These are phyloP conservation scores for Antigone vipio DNA, from an alignment of 2,113 vertebrate genomes.

Conservation along the genomic window DNA sequence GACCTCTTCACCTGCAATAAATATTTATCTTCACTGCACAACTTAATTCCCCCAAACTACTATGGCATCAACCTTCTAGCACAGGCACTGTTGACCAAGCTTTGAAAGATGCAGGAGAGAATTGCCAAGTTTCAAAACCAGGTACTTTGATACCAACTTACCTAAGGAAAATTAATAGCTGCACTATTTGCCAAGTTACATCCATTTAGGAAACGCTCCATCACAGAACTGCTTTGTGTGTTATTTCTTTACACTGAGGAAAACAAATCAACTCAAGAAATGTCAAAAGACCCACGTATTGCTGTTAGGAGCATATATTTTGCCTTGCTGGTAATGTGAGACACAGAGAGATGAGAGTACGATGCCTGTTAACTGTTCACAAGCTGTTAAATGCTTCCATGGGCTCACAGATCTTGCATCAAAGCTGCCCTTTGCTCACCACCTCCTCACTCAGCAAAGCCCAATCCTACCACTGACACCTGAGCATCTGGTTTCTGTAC, in stretches of 20 bases:
- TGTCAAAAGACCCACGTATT: background rate
- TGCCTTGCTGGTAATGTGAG: background rate
- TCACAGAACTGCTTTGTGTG: background rate
- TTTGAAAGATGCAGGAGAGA: background rate
- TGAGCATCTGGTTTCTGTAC: background rate
- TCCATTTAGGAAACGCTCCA: background rate
- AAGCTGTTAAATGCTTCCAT: background rate
- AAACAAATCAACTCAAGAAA: slow-evolving; percentile 4
- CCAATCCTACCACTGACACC: background rate
- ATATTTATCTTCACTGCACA: slow-evolving; percentile 1
- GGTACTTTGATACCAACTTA: background rate
- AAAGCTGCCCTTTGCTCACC: slow-evolving; percentile 34
- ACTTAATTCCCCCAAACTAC: background rate
- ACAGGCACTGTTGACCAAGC: background rate
- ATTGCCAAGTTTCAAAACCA: background rate
- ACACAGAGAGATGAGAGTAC: background rate
- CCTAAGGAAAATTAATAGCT: background rate
- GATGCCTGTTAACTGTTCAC: background rate
- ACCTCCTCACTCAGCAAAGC: slow-evolving; percentile 14
- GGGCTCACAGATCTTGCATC: background rate
- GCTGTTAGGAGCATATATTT: background rate
- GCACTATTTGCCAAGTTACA: background rate
- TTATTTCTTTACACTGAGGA: background rate
- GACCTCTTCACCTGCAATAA: background rate
- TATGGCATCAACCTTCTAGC: background rate